These are phyloP conservation scores for Pinna nobilis DNA, from an alignment of 1,140 invertebrate species.

Conservation along the genomic window DNA sequence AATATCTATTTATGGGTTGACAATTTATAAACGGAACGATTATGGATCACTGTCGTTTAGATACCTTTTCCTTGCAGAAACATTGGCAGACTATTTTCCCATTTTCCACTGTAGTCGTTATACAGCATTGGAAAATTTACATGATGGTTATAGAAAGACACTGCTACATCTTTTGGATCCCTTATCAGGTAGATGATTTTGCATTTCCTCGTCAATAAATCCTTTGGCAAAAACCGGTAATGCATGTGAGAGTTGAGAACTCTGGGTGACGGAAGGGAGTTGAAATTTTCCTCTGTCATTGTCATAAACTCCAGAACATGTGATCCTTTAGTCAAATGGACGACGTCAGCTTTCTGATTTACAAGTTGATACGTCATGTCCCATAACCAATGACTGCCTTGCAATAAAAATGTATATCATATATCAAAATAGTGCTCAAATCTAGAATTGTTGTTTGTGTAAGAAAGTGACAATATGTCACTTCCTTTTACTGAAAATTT, in stretches of 20 bases:
- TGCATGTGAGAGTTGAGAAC: no score
- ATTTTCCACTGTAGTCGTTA: constrained; percentile 50
- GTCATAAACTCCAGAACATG: constrained; percentile 41
- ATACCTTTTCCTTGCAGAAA: constrained; percentile 49
- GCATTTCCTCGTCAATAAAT: constrained; percentile 28
- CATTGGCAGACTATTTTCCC: constrained; percentile 41
- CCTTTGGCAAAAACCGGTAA: constrained; percentile 41
- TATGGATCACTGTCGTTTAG: no score
- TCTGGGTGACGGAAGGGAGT: no score
- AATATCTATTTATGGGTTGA: no score
- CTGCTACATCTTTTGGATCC: constrained; percentile 58
- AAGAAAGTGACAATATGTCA: no score
- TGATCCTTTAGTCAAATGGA: constrained; percentile 31
- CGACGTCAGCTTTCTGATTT: constrained; percentile 19
- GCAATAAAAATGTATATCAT: not conserved
- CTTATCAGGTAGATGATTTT: constrained; percentile 45
- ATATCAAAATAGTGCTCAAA: not conserved
- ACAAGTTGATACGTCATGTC: constrained; percentile 45
- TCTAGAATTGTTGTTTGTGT: not conserved
- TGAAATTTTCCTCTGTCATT: constrained; percentile 2
- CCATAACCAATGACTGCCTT: constrained; percentile 53
- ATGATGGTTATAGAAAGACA: constrained; percentile 55
- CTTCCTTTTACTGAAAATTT: no score
- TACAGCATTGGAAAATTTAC: constrained; percentile 15
- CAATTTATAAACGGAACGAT: no score